Evolutionary conservation across 2,888 invertebrate species (phyloP).

Genomic region (Cinara cedri): DNA sequence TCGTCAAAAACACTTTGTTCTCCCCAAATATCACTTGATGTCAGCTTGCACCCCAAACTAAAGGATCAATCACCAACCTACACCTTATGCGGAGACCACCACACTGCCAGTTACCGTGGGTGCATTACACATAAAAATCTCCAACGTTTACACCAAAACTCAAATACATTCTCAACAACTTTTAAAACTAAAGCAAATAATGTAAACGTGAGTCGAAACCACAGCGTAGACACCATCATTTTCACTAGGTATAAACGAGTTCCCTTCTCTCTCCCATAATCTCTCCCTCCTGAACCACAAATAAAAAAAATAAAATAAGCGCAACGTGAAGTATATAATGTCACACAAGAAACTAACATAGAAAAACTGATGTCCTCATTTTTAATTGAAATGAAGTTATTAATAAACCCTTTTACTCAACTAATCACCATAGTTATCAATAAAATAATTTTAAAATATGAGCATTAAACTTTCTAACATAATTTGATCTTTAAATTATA

Average conservation of each 20-base stretch:
- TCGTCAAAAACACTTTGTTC: no score
- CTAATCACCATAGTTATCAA: not conserved
- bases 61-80: no score
- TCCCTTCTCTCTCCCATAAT: not conserved
- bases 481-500: not conserved
- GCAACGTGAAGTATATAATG: not conserved
- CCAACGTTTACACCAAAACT: not conserved
- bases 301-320: not conserved
- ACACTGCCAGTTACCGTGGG: not conserved
- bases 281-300: not conserved
- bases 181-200: not conserved
- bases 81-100: no score
- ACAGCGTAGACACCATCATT: not conserved
- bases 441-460: not conserved
- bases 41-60: no score
- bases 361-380: not conserved
- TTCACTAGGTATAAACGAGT: not conserved
- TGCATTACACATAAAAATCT: not conserved
- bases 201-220: not conserved
- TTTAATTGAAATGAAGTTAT: not conserved
- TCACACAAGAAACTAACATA: not conserved
- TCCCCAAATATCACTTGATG: no score
- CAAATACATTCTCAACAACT: not conserved
- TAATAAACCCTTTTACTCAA: slow-evolving; percentile 1
- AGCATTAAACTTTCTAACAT: not conserved